Conservation (phyloP, 2,888 invertebrate species). For the Globia sparganii region DNA sequence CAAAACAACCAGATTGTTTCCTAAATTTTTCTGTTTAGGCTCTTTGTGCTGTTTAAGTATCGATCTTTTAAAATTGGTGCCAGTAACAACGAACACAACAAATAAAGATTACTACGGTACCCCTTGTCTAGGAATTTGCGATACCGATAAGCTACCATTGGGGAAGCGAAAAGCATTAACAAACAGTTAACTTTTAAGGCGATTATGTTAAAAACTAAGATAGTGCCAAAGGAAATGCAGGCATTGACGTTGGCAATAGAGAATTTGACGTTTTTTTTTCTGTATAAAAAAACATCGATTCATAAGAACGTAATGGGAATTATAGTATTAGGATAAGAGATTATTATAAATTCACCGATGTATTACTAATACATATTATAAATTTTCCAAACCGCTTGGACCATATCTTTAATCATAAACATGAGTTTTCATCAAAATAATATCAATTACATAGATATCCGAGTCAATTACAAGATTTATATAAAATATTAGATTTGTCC, state of each 20-base stretch:
- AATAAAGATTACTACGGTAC: constrained; percentile 7
- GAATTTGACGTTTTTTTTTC: neutral
- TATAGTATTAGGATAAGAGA: too few relatives aligned
- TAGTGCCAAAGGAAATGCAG: neutral
- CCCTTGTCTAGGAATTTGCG: constrained; percentile 1
- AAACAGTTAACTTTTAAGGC: neutral
- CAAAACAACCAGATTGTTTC: neutral
- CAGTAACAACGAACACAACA: constrained; percentile 1
- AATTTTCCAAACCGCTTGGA: neutral
- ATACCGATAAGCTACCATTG: neutral
- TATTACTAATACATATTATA: neutral
- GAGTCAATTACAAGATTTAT: too few relatives aligned
- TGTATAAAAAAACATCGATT: neutral
- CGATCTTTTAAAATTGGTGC: neutral
- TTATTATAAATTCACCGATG: neutral
- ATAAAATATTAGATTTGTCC: neutral
- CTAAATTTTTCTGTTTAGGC: neutral
- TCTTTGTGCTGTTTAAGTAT: neutral
- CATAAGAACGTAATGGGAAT: neutral
- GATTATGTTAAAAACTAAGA: neutral
- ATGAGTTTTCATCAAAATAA: neutral
- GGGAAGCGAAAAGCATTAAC: neutral
- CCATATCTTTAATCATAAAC: neutral
- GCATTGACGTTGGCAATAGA: neutral
- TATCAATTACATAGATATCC: neutral